Conservation (phyloP, 1,140 invertebrate species). For the Oscheius sp. region DNA sequence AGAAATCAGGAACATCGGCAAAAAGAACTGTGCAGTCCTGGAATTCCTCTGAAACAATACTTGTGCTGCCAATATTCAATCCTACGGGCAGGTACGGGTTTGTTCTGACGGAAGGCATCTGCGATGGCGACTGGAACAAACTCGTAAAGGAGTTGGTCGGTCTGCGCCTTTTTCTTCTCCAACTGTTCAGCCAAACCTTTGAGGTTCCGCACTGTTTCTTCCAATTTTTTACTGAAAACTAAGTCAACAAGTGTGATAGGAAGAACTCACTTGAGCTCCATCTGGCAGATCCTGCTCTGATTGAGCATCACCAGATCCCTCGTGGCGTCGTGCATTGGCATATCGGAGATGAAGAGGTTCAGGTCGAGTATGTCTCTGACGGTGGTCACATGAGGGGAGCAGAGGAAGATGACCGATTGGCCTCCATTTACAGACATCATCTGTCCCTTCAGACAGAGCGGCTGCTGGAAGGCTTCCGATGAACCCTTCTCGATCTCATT, state of each 20-base stretch:
- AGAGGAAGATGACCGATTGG: slow-evolving; percentile 39
- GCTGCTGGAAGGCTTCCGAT: slow-evolving; percentile 35
- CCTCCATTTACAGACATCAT: slow-evolving; percentile 39
- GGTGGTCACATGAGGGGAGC: slow-evolving; percentile 41
- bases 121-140: not conserved
- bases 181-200: slow-evolving; percentile 36
- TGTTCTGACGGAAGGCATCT: not conserved
- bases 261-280: slow-evolving; percentile 36
- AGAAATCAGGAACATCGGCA: too few species aligned
- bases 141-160: slow-evolving; percentile 13
- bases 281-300: slow-evolving; percentile 42
- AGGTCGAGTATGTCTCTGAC: slow-evolving; percentile 40
- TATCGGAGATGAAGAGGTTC: slow-evolving; percentile 41
- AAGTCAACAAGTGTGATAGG: not conserved
- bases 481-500: slow-evolving; percentile 31
- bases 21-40: too few species aligned
- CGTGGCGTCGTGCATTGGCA: slow-evolving; percentile 43
- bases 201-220: slow-evolving; percentile 37
- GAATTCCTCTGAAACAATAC: too few species aligned
- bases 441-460: slow-evolving; percentile 38
- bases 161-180: slow-evolving; percentile 31
- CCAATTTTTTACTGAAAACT: slow-evolving; percentile 39
- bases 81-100: slow-evolving; percentile 37
- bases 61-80: too few species aligned
- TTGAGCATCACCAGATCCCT: slow-evolving; percentile 43